Base-by-base conservation (phyloP, 2,888 invertebrate genomes). In the Ormyrus thymus region DNA sequence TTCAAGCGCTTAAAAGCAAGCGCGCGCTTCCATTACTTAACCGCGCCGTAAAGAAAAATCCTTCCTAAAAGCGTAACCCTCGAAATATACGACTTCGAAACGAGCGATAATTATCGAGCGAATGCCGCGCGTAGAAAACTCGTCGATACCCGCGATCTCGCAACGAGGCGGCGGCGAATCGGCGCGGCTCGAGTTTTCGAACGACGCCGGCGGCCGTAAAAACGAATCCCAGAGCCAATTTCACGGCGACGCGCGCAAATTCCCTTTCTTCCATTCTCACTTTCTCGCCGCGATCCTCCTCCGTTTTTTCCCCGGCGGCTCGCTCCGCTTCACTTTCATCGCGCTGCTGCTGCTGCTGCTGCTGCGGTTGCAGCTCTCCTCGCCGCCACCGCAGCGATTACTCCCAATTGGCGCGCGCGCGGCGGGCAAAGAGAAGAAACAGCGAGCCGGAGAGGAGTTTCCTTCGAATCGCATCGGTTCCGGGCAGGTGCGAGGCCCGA, bases 401-500 rank as follows among this genome's bases (percentile, higher is more conserved):
- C 58, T 66, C 50, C 51, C 74, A 74, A 74, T 74, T 66, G 74
- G 58, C 53, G 29, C 51, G 50, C 46, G 43, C 50, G 29, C 15
- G n/a, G 13, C 15, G 48, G 46, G 11, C 7, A 65, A 29, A 58
- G 69, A 50, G 45, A 51, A 29, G 50, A 51, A 29, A 13, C 58
- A 9, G 7, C 8, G 15, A 15, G 58, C 58, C 13, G 7, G 15
- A 3, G 29, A 58, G 13, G 29, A 7, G 59, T 51, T 72, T 72
- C 61, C 71, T 62, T 53, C 61, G 53, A 72, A 72, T 72, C 62
- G 71, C 71, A 72, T 72, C 45, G 71, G 71, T 62, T 72, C 61
- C 71, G 71, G 59, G 69, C 70, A 72, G 45, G 68, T 69, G 61
- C 59, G 59, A 65, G 50, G 62, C n/a, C 29, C 29, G 29, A 29